Base-by-base conservation (phyloP, 1,140 invertebrate genomes). In the Bombus picipes region DNA sequence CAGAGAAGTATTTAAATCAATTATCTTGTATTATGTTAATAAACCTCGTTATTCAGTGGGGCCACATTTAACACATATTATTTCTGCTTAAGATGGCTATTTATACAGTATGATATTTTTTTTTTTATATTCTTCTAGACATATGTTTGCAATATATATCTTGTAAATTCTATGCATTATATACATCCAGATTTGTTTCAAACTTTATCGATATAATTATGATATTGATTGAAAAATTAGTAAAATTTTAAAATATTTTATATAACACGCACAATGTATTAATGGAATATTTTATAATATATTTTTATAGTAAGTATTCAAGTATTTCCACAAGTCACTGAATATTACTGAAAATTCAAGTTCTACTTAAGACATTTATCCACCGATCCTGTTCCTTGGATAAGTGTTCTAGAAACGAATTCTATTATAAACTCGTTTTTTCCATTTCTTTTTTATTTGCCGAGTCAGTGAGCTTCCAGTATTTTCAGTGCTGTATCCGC, bases 211-310 rank as follows among this genome's bases (percentile, higher is more conserved):
- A 62, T 62, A 12, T 62, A n/a, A 62, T 13, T n/a, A 62, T 13
- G 10, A 0, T 12, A n/a, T n/a, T 1, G 1, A 9, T n/a, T n/a
- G 1, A 28, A 28, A 28, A 28, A 28, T n/a, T 13, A n/a, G 0
- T 13, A 62, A 62, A 62, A 62, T 62, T n/a, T 62, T 0, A 5
- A 62, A n/a, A n/a, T 12, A 25, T 57, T 25, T 57, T 9, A 28
- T 32, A 18, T 12, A n/a, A 32, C 1, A 5, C 62, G 62, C 13
- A 15, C 4, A 15, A 13, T 13, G 62, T 32, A n/a, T 15, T 28
- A 25, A 10, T 28, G 57, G 5, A 53, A 53, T 53, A 53, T 22
- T 18, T 53, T 53, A 22, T 22, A 53, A 53, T 53, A 53, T 53
- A 53, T 53, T 53, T 53, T 53, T 53, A 22, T 53, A 53, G 47